These are phyloP conservation scores for Tridacna crocea DNA, from an alignment of 2,888 invertebrate species.

Conservation along the genomic window DNA sequence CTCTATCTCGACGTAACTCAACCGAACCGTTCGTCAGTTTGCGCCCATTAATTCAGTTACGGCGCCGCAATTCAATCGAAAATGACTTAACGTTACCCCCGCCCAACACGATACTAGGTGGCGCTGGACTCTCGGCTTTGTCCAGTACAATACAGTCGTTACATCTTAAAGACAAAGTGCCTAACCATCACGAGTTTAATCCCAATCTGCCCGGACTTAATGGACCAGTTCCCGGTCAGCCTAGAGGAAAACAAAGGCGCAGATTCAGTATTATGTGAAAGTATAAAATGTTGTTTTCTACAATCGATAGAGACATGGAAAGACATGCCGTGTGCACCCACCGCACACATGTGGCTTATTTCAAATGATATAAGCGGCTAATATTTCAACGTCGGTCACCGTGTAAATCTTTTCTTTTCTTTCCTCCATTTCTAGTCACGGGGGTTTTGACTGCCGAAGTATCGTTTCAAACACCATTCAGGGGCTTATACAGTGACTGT, in stretches of 20 bases:
- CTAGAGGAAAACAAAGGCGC: constrained; percentile 45
- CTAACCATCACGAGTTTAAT: constrained; percentile 43
- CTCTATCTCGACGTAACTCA: constrained; percentile 60
- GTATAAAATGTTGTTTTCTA: background rate
- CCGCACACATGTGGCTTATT: too few species aligned
- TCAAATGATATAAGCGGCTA: too few species aligned
- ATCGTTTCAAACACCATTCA: too few species aligned
- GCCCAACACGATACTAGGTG: constrained; percentile 39
- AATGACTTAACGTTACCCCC: constrained; percentile 36
- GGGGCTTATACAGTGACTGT: too few species aligned
- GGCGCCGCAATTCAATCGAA: constrained; percentile 60
- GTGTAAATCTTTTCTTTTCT: too few species aligned
- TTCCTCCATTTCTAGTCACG: too few species aligned
- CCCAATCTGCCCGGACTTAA: constrained; percentile 53
- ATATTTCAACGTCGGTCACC: too few species aligned
- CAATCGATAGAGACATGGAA: too few species aligned
- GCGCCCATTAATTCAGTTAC: constrained; percentile 54
- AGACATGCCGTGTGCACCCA: too few species aligned
- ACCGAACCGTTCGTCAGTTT: constrained; percentile 61
- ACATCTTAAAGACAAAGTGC: constrained; percentile 45
- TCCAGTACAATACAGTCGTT: constrained; percentile 45
- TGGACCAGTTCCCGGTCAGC: constrained; percentile 45
- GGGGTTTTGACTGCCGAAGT: too few species aligned
- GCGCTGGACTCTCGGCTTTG: constrained; percentile 44
- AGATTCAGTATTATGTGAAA: constrained; percentile 63